Conservation (phyloP, 2,888 invertebrate genomes). For the Onchidella celtica region DNA sequence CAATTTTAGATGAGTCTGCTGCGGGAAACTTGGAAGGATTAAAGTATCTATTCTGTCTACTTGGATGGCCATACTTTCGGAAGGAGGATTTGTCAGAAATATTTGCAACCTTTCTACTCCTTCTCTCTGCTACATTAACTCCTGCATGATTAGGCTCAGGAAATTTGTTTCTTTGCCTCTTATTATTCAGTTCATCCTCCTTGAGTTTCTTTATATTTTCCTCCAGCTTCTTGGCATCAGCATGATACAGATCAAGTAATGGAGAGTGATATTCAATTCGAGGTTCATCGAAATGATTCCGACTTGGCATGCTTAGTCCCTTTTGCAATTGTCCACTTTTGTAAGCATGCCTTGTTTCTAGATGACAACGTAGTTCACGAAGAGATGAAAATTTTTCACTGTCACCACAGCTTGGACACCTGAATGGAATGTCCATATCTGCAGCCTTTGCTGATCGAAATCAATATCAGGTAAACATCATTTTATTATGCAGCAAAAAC, state of each 20-base stretch:
- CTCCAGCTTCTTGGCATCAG: conserved; percentile 65
- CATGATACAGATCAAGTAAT: conserved; percentile 61
- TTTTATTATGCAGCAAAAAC: too few species aligned
- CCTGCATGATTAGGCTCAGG: neutral
- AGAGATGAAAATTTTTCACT: conserved; percentile 65
- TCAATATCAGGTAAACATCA: too few species aligned
- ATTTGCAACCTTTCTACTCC: neutral
- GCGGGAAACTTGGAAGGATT: neutral
- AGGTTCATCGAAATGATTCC: neutral
- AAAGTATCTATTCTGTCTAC: conserved; percentile 5
- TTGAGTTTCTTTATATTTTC: conserved; percentile 62
- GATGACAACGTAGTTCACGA: conserved; percentile 67
- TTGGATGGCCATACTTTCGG: conserved; percentile 40
- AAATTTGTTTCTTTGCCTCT: conserved; percentile 42
- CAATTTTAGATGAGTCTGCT: neutral
- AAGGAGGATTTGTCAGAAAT: conserved; percentile 21
- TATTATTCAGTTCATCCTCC: conserved; percentile 64
- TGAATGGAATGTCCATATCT: conserved; percentile 62
- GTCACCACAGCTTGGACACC: conserved; percentile 71
- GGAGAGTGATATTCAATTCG: conserved; percentile 55
- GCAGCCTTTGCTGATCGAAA: conserved; percentile 45
- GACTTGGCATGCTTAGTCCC: conserved; percentile 42
- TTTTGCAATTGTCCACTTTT: conserved; percentile 42
- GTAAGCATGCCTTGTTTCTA: conserved; percentile 67
- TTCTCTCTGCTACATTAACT: neutral